Conservation (phyloP, 2,113 vertebrate species). For the Pituophis catenifer region DNA sequence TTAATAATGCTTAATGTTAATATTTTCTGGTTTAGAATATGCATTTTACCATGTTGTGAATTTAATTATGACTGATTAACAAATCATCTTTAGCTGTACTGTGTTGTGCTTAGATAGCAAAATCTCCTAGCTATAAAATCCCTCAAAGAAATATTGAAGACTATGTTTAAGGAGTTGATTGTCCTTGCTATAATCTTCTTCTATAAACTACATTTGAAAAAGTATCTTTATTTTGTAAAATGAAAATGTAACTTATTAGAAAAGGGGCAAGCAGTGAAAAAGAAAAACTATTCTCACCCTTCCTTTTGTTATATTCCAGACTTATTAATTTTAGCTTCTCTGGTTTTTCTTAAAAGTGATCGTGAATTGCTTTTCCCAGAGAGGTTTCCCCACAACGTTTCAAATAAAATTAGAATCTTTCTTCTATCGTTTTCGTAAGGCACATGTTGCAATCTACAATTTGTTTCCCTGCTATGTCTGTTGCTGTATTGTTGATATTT, state of each 20-base stretch:
- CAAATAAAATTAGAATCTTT: conserved; percentile 51
- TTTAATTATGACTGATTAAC: not conserved
- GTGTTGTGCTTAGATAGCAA: not conserved
- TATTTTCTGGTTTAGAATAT: not conserved
- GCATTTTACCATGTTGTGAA: not conserved
- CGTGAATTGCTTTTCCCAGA: conserved; percentile 22
- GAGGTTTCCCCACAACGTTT: conserved; percentile 27
- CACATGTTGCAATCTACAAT: conserved; percentile 45
- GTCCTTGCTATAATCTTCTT: not conserved
- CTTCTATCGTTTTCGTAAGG: conserved; percentile 30
- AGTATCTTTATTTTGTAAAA: not conserved
- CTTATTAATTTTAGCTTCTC: not conserved
- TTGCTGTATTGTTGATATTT: conserved; percentile 64
- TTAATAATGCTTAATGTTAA: not conserved
- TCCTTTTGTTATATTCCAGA: not conserved
- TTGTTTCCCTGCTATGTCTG: conserved; percentile 41
- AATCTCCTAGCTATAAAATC: not conserved
- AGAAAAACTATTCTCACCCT: conserved; percentile 20
- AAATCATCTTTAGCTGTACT: not conserved
- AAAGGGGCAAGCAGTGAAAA: not conserved
- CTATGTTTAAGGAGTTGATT: not conserved
- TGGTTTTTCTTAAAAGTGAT: conserved; percentile 22
- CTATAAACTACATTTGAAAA: conserved; percentile 1
- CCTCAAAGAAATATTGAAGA: not conserved
- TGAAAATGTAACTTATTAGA: conserved; percentile 4